Evolutionary conservation across 1,140 invertebrate species (phyloP).

Genomic region (Asobara japonica): DNA sequence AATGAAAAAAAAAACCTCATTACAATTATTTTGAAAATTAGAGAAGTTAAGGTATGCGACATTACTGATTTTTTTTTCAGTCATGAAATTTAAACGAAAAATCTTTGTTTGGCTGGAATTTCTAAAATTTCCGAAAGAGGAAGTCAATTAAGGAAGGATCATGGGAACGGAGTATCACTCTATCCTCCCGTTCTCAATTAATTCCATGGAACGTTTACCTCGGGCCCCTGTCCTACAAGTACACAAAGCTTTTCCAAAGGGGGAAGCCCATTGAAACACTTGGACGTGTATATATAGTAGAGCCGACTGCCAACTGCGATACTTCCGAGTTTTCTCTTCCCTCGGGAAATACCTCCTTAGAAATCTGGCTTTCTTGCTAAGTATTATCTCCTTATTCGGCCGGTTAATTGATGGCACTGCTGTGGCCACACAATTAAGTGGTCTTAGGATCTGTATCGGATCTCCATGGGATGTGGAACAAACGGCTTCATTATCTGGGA

Average conservation of each 20-base stretch:
- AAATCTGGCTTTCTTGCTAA: background rate
- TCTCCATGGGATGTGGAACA: background rate
- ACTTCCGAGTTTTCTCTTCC: background rate
- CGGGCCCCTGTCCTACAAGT: background rate
- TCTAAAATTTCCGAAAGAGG: too few relatives aligned
- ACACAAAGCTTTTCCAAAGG: background rate
- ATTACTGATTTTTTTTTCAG: too few relatives aligned
- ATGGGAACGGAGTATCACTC: background rate
- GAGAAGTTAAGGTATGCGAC: too few relatives aligned
- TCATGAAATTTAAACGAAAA: too few relatives aligned
- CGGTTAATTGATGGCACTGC: slow-evolving; percentile 13
- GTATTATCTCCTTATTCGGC: slow-evolving; percentile 13
- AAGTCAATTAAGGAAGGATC: background rate
- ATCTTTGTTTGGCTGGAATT: too few relatives aligned
- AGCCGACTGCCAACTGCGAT: slow-evolving; percentile 1
- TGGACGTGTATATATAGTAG: too few relatives aligned
- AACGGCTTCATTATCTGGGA: background rate
- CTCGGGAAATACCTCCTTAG: background rate
- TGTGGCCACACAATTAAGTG: slow-evolving; percentile 6
- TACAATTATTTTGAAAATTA: too few relatives aligned
- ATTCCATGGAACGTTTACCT: background rate
- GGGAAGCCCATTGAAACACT: background rate
- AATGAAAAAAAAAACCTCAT: too few relatives aligned
- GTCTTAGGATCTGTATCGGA: background rate
- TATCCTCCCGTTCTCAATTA: background rate